Percentiles rank a stretch among this genome's conserved stretches.
Conservation (phyloP, 1,140 invertebrate genomes). For the Artemia franciscana region DNA sequence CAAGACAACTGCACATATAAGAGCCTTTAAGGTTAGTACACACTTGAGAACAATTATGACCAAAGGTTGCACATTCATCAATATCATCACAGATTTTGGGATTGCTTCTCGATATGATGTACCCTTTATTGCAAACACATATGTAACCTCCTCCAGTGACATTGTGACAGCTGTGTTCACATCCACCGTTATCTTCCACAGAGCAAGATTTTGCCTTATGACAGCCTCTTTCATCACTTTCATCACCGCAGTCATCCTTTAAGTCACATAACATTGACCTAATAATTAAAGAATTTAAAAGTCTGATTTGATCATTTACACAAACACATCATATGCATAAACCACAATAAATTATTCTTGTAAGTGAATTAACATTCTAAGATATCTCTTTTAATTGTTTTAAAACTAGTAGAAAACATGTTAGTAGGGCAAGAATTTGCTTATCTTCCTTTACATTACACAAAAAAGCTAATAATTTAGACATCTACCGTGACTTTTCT, state of each 20-base stretch:
- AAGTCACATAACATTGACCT: slow-evolving; percentile 51
- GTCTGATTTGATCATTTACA: no score
- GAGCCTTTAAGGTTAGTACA: slow-evolving; percentile 81
- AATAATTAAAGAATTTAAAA: no score
- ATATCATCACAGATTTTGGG: slow-evolving; percentile 37
- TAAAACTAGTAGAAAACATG: no score
- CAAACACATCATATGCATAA: no score
- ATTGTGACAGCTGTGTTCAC: slow-evolving; percentile 73
- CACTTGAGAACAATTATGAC: slow-evolving; percentile 70
- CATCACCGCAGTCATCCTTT: slow-evolving; percentile 52
- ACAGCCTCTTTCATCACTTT: slow-evolving; percentile 71
- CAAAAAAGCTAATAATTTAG: no score
- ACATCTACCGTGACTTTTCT: no score
- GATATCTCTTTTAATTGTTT: no score
- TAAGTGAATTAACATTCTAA: no score
- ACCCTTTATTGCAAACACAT: slow-evolving; percentile 65
- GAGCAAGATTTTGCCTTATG: slow-evolving; percentile 48
- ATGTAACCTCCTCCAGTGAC: slow-evolving; percentile 58
- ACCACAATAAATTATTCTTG: no score
- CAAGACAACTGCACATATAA: slow-evolving; percentile 59
- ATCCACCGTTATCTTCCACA: slow-evolving; percentile 53
- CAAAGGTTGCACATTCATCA: slow-evolving; percentile 62
- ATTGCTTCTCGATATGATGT: slow-evolving; percentile 37
- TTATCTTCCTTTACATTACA: no score
- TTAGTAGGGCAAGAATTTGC: no score